Base-by-base conservation (phyloP, 2,113 vertebrate species). In the Nesogale talazaci region DNA sequence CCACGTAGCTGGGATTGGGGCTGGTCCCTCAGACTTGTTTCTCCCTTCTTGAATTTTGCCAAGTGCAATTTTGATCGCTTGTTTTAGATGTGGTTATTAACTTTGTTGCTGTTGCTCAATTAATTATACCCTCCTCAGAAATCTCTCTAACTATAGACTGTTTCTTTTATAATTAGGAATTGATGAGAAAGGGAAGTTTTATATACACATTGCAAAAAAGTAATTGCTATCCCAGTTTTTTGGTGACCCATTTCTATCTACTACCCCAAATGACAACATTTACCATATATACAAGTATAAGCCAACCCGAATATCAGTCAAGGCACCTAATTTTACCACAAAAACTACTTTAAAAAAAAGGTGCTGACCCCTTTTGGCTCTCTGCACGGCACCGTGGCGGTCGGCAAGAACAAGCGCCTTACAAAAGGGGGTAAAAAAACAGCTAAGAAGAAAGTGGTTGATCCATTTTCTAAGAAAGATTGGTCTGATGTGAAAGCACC, bases 1-100 rank as follows among this genome's bases (percentile, higher is more conserved):
- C 42, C 42, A 46, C 5, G 42, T 46, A 46, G 42, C 10, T 46
- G 42, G 42, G 42, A 46, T 46, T 46, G 42, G 42, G 42, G 42
- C 42, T 10, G 42, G 42, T 10, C 42, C 42, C 42, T 46, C 42
- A 46, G 42, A 5, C 42, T 10, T 10, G 5, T 46, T 46, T 89
- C 80, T 52, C 31, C 29, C 72, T 76, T 31, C 91, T 94, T 90
- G 76, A 20, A 93, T 95, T 42, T 23, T 83, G 59, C 36, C 87
- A 36, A 70, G 87, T 56, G 5, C 81, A 70, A 88, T 91, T 93
- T 77, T 85, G 17, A 69, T 42, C n/a, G 2, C 6, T 31, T 80
- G 89, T 83, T 91, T 72, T 87, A 46, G 11, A 72, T 89, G 16
- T 79, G 4, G 6, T 89, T 86, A 61, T 93, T 91, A 86, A 57